These are phyloP conservation scores for Thalpophila matura DNA, from an alignment of 2,888 invertebrate species.

Conservation along the genomic window DNA sequence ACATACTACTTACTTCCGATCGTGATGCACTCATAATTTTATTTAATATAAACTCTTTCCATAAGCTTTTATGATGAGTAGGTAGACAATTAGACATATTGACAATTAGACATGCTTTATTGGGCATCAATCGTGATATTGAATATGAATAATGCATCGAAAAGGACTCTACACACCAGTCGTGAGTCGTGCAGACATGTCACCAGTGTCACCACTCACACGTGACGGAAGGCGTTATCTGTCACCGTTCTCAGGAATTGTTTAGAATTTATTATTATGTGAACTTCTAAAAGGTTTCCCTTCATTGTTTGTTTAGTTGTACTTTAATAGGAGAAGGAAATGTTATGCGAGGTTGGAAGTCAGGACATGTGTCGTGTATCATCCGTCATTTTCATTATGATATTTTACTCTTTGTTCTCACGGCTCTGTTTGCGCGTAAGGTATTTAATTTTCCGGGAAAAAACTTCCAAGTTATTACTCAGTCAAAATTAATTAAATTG, in stretches of 20 bases:
- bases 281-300: constrained; percentile 34
- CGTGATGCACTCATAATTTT: too few relatives aligned
- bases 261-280: constrained; percentile 41
- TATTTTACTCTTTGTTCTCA: background rate
- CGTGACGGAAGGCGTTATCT: constrained; percentile 28
- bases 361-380: constrained; percentile 13
- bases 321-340: constrained; percentile 2
- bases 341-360: constrained; percentile 15
- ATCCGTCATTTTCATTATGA: background rate
- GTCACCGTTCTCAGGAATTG: constrained; percentile 30
- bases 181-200: constrained; percentile 42
- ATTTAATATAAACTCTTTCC: background rate
- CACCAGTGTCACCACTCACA: too few relatives aligned
- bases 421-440: background rate
- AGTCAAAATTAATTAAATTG: too few relatives aligned
- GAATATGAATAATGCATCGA: constrained; percentile 44
- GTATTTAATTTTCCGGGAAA: background rate
- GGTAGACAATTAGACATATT: too few relatives aligned
- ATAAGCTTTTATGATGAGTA: background rate
- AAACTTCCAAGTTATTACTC: too few relatives aligned
- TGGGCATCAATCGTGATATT: constrained; percentile 36
- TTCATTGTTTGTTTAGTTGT: constrained; percentile 35
- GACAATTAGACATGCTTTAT: background rate
- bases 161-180: constrained; percentile 18
- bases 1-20: too few relatives aligned